These are phyloP conservation scores for Brachionus koreanus DNA, from an alignment of 1,140 invertebrate species.

Conservation along the genomic window DNA sequence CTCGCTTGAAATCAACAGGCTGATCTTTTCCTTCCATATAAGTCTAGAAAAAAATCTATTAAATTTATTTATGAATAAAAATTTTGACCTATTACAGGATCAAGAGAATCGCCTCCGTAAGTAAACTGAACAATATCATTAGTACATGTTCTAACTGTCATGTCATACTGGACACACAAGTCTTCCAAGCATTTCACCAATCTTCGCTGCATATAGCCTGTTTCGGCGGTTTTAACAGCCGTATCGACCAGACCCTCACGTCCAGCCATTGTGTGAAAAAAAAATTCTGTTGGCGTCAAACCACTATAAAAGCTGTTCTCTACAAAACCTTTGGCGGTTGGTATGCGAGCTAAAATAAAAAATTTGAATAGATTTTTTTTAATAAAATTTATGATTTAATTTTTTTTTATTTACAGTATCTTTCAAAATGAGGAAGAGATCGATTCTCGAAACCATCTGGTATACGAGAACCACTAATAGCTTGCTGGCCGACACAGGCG, in stretches of 20 bases:
- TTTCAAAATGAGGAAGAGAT: constrained; percentile 86
- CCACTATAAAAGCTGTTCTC: constrained; percentile 97
- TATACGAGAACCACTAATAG: constrained; percentile 87
- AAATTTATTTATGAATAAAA: neutral
- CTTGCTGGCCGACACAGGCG: constrained; percentile 97
- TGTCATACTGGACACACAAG: constrained; percentile 89
- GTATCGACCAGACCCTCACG: constrained; percentile 95
- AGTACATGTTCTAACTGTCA: constrained; percentile 87
- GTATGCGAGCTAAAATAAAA: constrained; percentile 65
- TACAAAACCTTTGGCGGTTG: constrained; percentile 92
- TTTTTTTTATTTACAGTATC: constrained; percentile 59
- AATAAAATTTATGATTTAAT: constrained; percentile 60
- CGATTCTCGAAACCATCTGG: constrained; percentile 64
- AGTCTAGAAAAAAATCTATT: neutral
- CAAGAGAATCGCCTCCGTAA: constrained; percentile 91
- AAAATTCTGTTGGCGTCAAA: constrained; percentile 92
- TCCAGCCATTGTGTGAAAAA: constrained; percentile 98
- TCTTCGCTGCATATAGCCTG: constrained; percentile 89
- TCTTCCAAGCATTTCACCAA: constrained; percentile 94
- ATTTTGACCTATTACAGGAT: constrained; percentile 68
- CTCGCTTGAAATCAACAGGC: constrained; percentile 76
- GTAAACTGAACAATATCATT: constrained; percentile 88
- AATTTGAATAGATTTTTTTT: constrained; percentile 55
- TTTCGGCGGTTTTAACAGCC: constrained; percentile 98
- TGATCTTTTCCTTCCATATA: constrained; percentile 88